A percentile compares a stretch with the other conserved stretches of the same genome.
Evolutionary conservation across 2,888 invertebrate genomes (phyloP).

Genomic region (Laspeyria flexula): DNA sequence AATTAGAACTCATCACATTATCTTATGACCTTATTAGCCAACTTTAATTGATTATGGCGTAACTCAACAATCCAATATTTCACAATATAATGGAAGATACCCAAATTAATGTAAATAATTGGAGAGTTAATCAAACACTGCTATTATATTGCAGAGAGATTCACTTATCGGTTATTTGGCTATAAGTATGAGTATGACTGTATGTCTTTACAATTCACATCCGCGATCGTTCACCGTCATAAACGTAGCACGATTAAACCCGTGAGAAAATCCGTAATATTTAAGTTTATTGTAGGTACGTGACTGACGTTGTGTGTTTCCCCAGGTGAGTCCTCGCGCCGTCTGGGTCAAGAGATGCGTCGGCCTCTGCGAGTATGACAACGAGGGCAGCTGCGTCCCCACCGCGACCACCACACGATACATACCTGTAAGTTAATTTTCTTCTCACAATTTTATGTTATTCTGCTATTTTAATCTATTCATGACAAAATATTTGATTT

Average conservation of each 20-base stretch:
- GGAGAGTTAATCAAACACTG: too few species aligned
- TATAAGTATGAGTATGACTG: slow-evolving; percentile 36
- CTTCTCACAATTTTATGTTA: background rate
- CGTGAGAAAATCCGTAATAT: slow-evolving; percentile 70
- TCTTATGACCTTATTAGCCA: slow-evolving; percentile 41
- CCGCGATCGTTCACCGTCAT: slow-evolving; percentile 40
- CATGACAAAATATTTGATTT: background rate
- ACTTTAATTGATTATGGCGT: slow-evolving; percentile 10
- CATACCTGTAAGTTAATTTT: slow-evolving; percentile 69
- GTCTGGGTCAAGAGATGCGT: slow-evolving; percentile 80
- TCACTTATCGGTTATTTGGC: slow-evolving; percentile 21
- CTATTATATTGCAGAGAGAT: too few species aligned
- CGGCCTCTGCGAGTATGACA: slow-evolving; percentile 73
- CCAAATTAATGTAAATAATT: background rate
- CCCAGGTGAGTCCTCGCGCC: slow-evolving; percentile 75
- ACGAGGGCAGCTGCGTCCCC: slow-evolving; percentile 66
- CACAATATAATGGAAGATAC: background rate
- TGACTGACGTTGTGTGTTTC: slow-evolving; percentile 57
- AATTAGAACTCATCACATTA: slow-evolving; percentile 24
- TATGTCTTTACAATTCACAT: slow-evolving; percentile 42
- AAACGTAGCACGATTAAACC: slow-evolving; percentile 36
- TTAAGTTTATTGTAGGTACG: slow-evolving; percentile 38
- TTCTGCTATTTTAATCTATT: background rate
- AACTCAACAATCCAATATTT: slow-evolving; percentile 26
- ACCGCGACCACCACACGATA: slow-evolving; percentile 58